Conservation (phyloP, 2,113 vertebrate species). For the Siniperca chuatsi region DNA sequence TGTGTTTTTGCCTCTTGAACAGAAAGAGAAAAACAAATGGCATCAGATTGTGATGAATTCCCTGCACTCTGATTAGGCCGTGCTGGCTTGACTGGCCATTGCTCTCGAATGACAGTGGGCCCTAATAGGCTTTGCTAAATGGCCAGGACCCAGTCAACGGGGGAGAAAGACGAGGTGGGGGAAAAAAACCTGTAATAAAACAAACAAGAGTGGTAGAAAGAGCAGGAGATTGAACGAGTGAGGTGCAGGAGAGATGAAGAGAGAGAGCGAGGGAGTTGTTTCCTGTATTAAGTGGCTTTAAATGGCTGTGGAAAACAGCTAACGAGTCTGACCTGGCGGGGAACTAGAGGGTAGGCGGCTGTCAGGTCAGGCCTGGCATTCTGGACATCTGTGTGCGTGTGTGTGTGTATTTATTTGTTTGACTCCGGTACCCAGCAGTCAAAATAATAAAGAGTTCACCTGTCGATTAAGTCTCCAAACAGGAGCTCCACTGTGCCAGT, state of each 20-base stretch:
- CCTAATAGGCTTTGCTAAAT: constrained; percentile 71
- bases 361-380: constrained; percentile 30
- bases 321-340: constrained; percentile 63
- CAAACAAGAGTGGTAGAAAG: constrained; percentile 13
- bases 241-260: neutral
- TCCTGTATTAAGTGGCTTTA: constrained; percentile 57
- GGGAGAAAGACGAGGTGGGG: constrained; percentile 6
- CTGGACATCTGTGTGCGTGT: constrained; percentile 31
- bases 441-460: constrained; percentile 70
- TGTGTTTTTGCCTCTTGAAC: constrained; percentile 33
- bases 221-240: neutral
- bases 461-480: constrained; percentile 55
- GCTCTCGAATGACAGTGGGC: constrained; percentile 57
- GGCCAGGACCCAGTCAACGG: constrained; percentile 40
- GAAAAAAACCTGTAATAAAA: constrained; percentile 33
- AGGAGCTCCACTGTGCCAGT: constrained; percentile 33
- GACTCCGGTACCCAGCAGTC: constrained; percentile 29
- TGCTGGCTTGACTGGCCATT: constrained; percentile 47
- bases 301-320: constrained; percentile 55
- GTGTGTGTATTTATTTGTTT: constrained; percentile 51
- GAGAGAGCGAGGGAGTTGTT: constrained; percentile 28
- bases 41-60: constrained; percentile 57
- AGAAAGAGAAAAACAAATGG: constrained; percentile 39
- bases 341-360: constrained; percentile 49
- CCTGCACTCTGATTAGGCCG: constrained; percentile 55